These are phyloP conservation scores for Cataglyphis altisquamis DNA, from an alignment of 2,888 invertebrate species.

Conservation along the genomic window DNA sequence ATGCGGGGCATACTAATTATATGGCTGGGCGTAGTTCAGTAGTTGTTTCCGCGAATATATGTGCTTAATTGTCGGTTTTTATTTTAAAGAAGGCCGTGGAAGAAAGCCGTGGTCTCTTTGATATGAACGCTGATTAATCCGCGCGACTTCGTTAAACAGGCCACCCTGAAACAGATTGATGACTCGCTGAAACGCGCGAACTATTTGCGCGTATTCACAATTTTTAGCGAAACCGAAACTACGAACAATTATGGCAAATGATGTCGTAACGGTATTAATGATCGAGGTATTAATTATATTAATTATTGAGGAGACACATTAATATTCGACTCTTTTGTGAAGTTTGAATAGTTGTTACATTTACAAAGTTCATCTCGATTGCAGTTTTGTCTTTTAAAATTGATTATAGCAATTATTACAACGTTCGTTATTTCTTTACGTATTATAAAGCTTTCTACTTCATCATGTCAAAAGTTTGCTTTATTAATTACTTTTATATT, in stretches of 20 bases:
- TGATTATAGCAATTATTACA: background rate
- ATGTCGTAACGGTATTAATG: background rate
- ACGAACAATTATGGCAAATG: background rate
- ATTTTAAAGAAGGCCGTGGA: slow-evolving; percentile 44
- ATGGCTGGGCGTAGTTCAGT: slow-evolving; percentile 55
- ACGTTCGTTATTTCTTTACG: background rate
- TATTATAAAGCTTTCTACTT: background rate
- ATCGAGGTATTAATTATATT: background rate
- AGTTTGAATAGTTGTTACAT: background rate
- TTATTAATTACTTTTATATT: background rate
- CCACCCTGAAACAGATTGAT: slow-evolving; percentile 22
- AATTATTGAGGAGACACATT: background rate
- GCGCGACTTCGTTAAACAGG: slow-evolving; percentile 44
- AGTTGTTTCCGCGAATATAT: slow-evolving; percentile 61
- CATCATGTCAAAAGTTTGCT: background rate
- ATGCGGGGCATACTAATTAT: slow-evolving; percentile 74
- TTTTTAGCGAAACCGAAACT: background rate
- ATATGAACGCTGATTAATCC: slow-evolving; percentile 64
- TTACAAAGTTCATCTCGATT: background rate
- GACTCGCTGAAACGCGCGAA: slow-evolving; percentile 17
- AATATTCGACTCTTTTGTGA: background rate
- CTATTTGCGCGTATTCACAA: background rate
- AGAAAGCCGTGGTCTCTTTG: slow-evolving; percentile 47
- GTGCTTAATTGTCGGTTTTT: slow-evolving; percentile 51
- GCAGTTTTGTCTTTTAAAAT: background rate